Base-by-base conservation (phyloP, 2,888 invertebrate genomes). In the Drosophila greeni region DNA sequence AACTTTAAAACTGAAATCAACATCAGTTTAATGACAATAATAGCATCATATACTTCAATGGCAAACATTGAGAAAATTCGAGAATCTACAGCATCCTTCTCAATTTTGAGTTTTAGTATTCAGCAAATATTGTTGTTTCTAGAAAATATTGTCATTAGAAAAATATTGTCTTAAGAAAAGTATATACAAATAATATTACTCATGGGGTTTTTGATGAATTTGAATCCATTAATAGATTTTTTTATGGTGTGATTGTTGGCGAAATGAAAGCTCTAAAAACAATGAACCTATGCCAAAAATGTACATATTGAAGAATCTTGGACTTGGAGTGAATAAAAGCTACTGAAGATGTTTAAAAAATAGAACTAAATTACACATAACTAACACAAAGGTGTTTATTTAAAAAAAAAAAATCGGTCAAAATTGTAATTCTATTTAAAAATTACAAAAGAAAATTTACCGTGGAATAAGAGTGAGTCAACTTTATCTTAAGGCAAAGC, bases 161-260 rank as follows among this genome's bases (percentile, higher is more conserved):
- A 20, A 20, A 39, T 20, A 20, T 7, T 14, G 14, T 12, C 5
- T 14, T 5, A 31, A 5, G 1, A 31, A 20, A 14, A 20, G 20
- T 47, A 47, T 31, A 20, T 47, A 14, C 14, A 14, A 14, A 45
- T n/a, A 31, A 5, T 20, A 47, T 47, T 47, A 47, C 31, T 47
- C 45, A 47, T 47, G 5, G 45, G 45, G 3, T 20, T 47, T 31
- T 31, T 31, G 18, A 47, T 47, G 20, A 9, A 45, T 18, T 18
- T 14, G 5, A 14, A 14, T 20, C 45, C 12, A 29, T 42, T n/a
- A 31, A 47, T 20, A 31, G 29, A 14, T 3, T 45, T 45, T 45
- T 45, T 47, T 47, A 31, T 47, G 14, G 14, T 3, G 14, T 31
- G 14, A 47, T 14, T 14, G 14, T 16, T 3, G n/a, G 24, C 11